Conservation (phyloP, 2,797 vertebrate genomes). For the Falco rusticolus region DNA sequence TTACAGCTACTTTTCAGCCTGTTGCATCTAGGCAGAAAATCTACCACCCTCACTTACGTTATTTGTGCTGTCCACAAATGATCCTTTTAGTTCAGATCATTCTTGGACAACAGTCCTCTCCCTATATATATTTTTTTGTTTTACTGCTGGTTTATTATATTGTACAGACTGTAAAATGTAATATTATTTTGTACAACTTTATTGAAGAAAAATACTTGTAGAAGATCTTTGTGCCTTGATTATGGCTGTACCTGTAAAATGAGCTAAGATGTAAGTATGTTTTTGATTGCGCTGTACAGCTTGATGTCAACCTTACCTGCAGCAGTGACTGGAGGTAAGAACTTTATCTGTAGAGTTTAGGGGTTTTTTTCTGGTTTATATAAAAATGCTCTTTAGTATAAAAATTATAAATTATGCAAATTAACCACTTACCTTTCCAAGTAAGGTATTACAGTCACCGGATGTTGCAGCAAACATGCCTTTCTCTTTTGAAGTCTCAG, state of each 20-base stretch:
- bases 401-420: slow-evolving; percentile 93
- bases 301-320: slow-evolving; percentile 91
- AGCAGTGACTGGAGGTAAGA: slow-evolving; percentile 86
- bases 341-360: slow-evolving; percentile 91
- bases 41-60: slow-evolving; percentile 76
- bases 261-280: slow-evolving; percentile 92
- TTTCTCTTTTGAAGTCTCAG: slow-evolving; percentile 85
- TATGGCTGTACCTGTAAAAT: slow-evolving; percentile 94
- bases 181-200: slow-evolving; percentile 99
- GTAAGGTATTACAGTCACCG: slow-evolving; percentile 81
- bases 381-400: slow-evolving; percentile 90
- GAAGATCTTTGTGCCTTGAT: slow-evolving; percentile 97
- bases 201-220: slow-evolving; percentile 92
- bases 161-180: slow-evolving; percentile 98
- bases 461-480: slow-evolving; percentile 87
- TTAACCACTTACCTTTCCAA: slow-evolving; percentile 87
- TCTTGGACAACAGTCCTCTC: slow-evolving; percentile 79
- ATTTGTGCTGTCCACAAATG: slow-evolving; percentile 83
- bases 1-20: slow-evolving; percentile 80
- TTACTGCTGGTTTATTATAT: slow-evolving; percentile 93
- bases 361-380: slow-evolving; percentile 88
- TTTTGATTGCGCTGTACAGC: slow-evolving; percentile 95
- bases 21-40: slow-evolving; percentile 73
- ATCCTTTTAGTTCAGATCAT: slow-evolving; percentile 82
- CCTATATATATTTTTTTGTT: slow-evolving; percentile 84